Evolutionary conservation across 2,797 vertebrate species (phyloP), one percentile per base, ranked within the genome.

Genomic region (Trichosurus vulpecula): DNA sequence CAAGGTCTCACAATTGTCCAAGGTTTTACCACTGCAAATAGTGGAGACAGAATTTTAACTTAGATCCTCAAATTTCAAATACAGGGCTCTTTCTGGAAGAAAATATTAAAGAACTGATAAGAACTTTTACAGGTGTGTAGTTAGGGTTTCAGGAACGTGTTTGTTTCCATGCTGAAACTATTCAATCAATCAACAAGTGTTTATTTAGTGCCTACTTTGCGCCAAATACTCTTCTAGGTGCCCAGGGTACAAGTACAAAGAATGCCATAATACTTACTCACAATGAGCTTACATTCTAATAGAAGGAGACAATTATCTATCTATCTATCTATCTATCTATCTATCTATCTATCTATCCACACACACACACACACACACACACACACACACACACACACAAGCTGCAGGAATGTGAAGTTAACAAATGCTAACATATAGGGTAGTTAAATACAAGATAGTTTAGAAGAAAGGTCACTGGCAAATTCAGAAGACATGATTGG

Each of bases 101-200:
- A 81, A 47, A 81, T 81, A 90, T 96, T 91, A 96, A 91, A 92
- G 25, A 96, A 51, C 19, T 94, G 51, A 96, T 93, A n/a, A 95
- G 52, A 74, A 52, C 96, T 96, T 95, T 94, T 95, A 97, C 12
- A 95, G 54, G 13, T 95, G 58, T 94, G 93, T 41, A 81, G 52
- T 94, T 56, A 96, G n/a, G 14, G 14, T 61, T 95, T 56, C 95
- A 94, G n/a, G 14, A 93, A 91, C 57, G 57, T 94, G 87, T 92
- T 96, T 93, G 94, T 96, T 96, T 96, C 94, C 51, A 92, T 96
- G 52, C 87, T 13, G 91, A 93, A 96, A 92, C 96, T 16, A 66
- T 66, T n/a, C 6, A 10, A 81, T 81, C 22, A 81, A 47, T 47
- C 74, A 47, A 47, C 41, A 25, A 27, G 22, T 27, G 47, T 47